Base-by-base conservation (phyloP, 2,888 invertebrate genomes). In the Diachrysia chrysitis region DNA sequence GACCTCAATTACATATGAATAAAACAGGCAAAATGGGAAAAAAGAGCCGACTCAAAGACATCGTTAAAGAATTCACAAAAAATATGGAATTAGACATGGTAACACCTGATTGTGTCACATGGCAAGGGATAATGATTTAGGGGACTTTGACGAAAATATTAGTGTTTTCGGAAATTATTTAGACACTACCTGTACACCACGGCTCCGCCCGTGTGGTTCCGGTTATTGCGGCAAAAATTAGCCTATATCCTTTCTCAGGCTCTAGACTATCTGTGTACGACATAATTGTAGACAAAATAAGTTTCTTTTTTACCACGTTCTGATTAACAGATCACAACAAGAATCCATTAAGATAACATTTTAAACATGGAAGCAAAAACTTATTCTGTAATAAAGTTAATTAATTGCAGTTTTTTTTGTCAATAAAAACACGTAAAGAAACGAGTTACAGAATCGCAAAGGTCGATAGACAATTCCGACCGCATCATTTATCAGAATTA, bases 1-100 rank as follows among this genome's bases (percentile, higher is more conserved):
- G 73, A 88, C 93, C 93, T 91, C 94, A 95, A 95, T 95, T 93
- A 94, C 89, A 88, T 87, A 81, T 89, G 89, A 88, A 92, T 93
- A 90, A 93, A 93, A 91, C 88, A 90, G 84, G 82, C 79, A 88
- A 89, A 89, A 85, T 88, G 88, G 88, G 88, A 90, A 93, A 93
- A 92, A 92, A 92, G 83, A 79, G 77, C 82, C 81, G 74, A 83
- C 83, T 85, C 84, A 88, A 91, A 92, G 89, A 90, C 89, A 87
- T 92, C 92, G 90, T 93, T 92, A 93, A 85, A 85, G 79, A 62
- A 63, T 62, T 66, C 62, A 87, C 86, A 90, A 92, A 93, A 92
- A 92, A 89, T 79, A 72, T 70, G 74, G 71, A 85, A 90, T 92
- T 86, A 83, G 92, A 83, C 83, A 89, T 82, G 91, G 85, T 70